These are phyloP conservation scores for Sparidentex hasta DNA, from an alignment of 2,797 vertebrate genomes.

Conservation along the genomic window DNA sequence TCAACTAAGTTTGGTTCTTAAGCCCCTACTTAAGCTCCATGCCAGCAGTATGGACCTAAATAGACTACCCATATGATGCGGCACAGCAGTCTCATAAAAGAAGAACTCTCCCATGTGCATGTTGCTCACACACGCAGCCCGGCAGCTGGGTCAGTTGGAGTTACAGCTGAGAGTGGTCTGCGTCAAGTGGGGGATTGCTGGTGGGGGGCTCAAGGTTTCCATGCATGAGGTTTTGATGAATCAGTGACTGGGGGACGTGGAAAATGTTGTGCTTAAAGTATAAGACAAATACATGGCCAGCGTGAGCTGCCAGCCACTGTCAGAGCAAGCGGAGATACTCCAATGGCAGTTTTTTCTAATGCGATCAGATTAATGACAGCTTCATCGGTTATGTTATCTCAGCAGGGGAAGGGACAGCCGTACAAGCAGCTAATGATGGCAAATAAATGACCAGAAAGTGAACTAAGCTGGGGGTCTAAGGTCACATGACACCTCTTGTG, in stretches of 20 bases:
- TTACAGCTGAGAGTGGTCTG: slow-evolving; percentile 69
- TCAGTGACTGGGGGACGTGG: slow-evolving; percentile 67
- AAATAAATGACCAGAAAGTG: slow-evolving; percentile 65
- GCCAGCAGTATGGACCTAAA: slow-evolving; percentile 79
- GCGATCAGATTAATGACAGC: slow-evolving; percentile 52
- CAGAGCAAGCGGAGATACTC: background rate
- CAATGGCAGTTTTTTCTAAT: slow-evolving; percentile 37
- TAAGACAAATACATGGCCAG: slow-evolving; percentile 60
- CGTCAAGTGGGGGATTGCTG: slow-evolving; percentile 62
- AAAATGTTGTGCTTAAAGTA: slow-evolving; percentile 69
- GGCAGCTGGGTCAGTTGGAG: slow-evolving; percentile 80
- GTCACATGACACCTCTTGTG: slow-evolving; percentile 62
- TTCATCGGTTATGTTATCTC: slow-evolving; percentile 60
- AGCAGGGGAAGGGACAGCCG: slow-evolving; percentile 37
- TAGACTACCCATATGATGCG: slow-evolving; percentile 77
- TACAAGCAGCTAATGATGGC: slow-evolving; percentile 38
- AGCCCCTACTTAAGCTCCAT: slow-evolving; percentile 62
- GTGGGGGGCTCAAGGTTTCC: slow-evolving; percentile 57
- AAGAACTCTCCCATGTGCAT: slow-evolving; percentile 56
- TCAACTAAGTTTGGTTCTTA: slow-evolving; percentile 78
- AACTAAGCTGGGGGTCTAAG: slow-evolving; percentile 52
- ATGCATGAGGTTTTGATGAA: slow-evolving; percentile 74
- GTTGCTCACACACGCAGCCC: slow-evolving; percentile 43
- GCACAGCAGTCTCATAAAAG: slow-evolving; percentile 77
- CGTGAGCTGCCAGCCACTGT: slow-evolving; percentile 39